Evolutionary conservation across 2,113 vertebrate species (phyloP).

Genomic region (Elaphurus davidianus): DNA sequence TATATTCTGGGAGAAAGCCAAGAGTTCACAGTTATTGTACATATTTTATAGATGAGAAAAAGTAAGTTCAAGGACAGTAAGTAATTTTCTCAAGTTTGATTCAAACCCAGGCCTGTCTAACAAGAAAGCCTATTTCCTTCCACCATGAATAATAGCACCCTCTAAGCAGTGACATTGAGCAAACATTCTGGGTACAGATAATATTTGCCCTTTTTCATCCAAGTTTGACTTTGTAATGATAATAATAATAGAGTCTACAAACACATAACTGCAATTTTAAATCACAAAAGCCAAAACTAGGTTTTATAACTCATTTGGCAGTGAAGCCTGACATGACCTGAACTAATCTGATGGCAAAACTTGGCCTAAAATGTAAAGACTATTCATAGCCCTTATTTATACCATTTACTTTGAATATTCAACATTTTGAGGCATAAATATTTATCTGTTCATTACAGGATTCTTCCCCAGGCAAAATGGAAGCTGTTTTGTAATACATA

Average conservation of each 20-base stretch:
- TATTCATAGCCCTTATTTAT: neutral
- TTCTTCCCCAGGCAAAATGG: neutral
- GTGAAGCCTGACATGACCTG: neutral
- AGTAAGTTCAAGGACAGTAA: neutral
- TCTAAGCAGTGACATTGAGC: neutral
- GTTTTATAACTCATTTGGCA: neutral
- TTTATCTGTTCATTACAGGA: neutral
- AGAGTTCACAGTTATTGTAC: neutral
- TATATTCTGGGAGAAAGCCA: neutral
- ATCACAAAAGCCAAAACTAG: neutral
- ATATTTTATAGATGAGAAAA: neutral
- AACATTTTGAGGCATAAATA: neutral
- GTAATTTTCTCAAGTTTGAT: neutral
- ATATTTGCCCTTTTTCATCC: neutral
- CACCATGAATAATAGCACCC: neutral
- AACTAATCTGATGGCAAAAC: neutral
- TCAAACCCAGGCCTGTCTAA: neutral
- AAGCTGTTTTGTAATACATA: neutral
- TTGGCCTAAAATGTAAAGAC: neutral
- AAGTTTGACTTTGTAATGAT: neutral
- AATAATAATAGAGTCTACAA: neutral
- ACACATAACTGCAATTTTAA: neutral
- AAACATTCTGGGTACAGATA: neutral
- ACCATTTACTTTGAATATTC: neutral
- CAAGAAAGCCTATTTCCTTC: neutral